Conservation (phyloP, 2,113 vertebrate species). For the Girardinichthys multiradiatus region DNA sequence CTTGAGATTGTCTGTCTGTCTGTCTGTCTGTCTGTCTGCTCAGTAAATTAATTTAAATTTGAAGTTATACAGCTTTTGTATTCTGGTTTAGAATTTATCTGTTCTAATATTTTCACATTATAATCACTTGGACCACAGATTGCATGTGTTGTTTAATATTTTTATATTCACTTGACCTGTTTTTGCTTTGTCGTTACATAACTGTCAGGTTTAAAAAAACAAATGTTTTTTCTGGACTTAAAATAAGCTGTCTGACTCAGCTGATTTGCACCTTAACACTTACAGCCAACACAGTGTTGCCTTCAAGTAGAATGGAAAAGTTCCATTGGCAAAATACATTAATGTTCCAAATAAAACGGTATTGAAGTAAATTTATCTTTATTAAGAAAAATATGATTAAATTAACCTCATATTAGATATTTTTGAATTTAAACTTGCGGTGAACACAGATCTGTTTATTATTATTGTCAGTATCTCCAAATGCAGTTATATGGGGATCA, state of each 20-base stretch:
- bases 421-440: too few relatives aligned
- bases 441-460: too few relatives aligned
- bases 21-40: too few relatives aligned
- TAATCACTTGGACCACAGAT: too few relatives aligned
- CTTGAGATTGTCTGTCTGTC: too few relatives aligned
- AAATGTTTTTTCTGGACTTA: constrained; percentile 8
- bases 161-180: neutral
- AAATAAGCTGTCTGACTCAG: constrained; percentile 50
- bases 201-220: constrained; percentile 10
- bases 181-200: constrained; percentile 24
- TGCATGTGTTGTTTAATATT: neutral
- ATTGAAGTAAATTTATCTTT: neutral
- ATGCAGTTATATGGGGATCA: neutral
- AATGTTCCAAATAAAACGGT: neutral
- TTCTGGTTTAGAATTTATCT: too few relatives aligned
- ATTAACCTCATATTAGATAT: too few relatives aligned
- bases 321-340: neutral
- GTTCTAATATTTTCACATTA: too few relatives aligned
- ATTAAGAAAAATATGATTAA: neutral
- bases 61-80: too few relatives aligned
- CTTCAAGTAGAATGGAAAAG: constrained; percentile 10
- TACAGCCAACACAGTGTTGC: constrained; percentile 23
- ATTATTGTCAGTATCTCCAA: neutral
- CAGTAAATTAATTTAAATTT: too few relatives aligned
- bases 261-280: constrained; percentile 35